Base-by-base conservation (phyloP, 2,113 vertebrate genomes). In the Mesoclemmys tuberculata region DNA sequence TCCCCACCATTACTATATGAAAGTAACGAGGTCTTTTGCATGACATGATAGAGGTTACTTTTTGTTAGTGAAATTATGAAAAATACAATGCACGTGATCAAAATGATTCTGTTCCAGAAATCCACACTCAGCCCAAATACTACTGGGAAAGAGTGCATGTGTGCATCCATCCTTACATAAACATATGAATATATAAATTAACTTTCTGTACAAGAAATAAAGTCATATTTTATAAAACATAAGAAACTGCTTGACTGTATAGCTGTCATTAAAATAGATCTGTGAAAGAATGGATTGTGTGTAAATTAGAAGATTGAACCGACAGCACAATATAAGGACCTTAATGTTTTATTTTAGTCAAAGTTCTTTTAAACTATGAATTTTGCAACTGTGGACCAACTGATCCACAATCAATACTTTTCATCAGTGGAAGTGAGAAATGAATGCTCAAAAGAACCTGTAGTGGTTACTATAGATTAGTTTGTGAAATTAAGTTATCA, bases 1-100 rank as follows among this genome's bases (percentile, higher is more conserved):
- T 38, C 92, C 87, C 3, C 56, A 26, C 27, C 82, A 75, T 88
- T 93, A 88, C 54, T 75, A 49, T 87, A 91, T 27, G 54, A 95
- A 96, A 96, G n/a, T 58, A 93, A 93, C n/a, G 49, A 74, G 35
- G 56, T 88, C 35, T 94, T 95, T 75, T 55, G 77, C 90, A 86
- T 0, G 8, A 89, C 0, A 3, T 71, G 78, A 89, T 46, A 84
- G 27, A 93, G 91, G 81, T 94, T 74, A 56, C 64, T 74, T 88
- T 79, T 90, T 74, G 93, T 87, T 77, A 77, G 49, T 12, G 64
- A 77, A 87, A n/a, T 4, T 85, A 88, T 35, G 88, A 83, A 87
- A 96, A 95, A 95, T 38, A 49, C 11, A 89, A 46, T 16, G n/a
- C n/a, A 64, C 92, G 86, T 81, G 89, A 87, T 64, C 93, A 95